Evolutionary conservation across 2,113 vertebrate genomes (phyloP), one percentile per base, ranked within the genome.

Genomic region (Peucedramus taeniatus): DNA sequence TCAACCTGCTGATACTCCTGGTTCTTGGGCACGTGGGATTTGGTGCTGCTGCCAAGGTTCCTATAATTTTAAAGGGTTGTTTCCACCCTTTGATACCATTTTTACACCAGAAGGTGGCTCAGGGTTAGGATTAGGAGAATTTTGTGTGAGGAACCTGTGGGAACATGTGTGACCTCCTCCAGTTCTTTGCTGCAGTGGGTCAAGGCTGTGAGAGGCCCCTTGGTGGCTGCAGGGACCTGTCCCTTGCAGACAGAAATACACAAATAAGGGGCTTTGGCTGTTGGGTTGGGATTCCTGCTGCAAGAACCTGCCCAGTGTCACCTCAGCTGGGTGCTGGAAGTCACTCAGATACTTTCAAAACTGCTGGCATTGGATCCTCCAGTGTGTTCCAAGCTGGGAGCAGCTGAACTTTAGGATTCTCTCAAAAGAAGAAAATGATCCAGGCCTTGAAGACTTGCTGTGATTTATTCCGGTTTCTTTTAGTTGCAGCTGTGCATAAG

Each of bases 401-500:
- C 83, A 81, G 79, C 72, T 88, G 91, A 76, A 63, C 31, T 64
- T 75, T 65, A 59, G 68, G 13, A 13, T 61, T 44, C 27, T 80
- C 7, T 74, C n/a, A 24, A 47, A 88, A 22, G 51, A 74, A 19
- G 76, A 65, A 93, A 92, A 89, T 77, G 50, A 59, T 42, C 60
- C 0, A 11, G 53, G 76, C 30, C 33, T 77, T 88, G 78, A 83
- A 66, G 61, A 83, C 31, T 66, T 83, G 14, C 60, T 59, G n/a
- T 69, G 90, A 80, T 93, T 80, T 50, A 11, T 80, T 69, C 81
- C 0, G 1, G 26, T 85, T 59, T 76, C 45, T 95, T 81, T 90
- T 42, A 69, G 47, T 44, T 76, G 80, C 86, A 88, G 80, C 94
- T 90, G 76, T 83, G 75, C 63, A 72, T 64, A 74, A 87, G 63